Evolutionary conservation across 2,113 vertebrate species (phyloP).

Genomic region (Brachyhypopomus occidentalis): DNA sequence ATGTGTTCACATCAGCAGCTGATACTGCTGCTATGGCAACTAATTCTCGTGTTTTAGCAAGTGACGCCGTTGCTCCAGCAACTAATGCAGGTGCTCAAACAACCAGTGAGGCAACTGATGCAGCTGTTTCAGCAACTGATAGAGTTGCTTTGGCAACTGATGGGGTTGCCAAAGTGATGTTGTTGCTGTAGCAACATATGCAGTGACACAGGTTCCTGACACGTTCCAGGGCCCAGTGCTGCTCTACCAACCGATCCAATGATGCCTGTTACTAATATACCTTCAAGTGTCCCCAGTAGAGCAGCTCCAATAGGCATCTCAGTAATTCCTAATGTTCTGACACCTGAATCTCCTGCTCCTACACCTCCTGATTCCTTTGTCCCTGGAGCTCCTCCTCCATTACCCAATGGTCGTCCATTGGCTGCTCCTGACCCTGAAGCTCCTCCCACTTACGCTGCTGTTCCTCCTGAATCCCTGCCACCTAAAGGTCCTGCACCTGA

Average conservation of each 20-base stretch:
- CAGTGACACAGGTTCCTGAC: slow-evolving; percentile 4
- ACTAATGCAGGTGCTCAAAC: slow-evolving; percentile 27
- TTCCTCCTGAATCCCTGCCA: neutral
- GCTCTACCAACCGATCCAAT: neutral
- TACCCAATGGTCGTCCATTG: too few species aligned
- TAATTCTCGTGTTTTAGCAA: slow-evolving; percentile 15
- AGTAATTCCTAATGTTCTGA: neutral
- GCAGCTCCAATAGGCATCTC: neutral
- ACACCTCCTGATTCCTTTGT: neutral
- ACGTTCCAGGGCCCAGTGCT: neutral
- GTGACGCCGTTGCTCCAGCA: slow-evolving; percentile 29
- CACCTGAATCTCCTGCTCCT: neutral
- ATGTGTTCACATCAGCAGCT: slow-evolving; percentile 18
- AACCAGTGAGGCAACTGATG: neutral
- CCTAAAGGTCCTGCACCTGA: neutral
- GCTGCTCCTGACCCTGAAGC: neutral
- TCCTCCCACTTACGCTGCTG: neutral
- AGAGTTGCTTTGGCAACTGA: neutral
- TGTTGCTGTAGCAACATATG: slow-evolving; percentile 5
- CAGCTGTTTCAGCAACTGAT: slow-evolving; percentile 6
- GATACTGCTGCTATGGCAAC: slow-evolving; percentile 22
- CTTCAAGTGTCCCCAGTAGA: slow-evolving; percentile 1
- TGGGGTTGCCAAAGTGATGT: neutral
- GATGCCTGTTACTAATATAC: neutral
- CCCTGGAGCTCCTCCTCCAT: neutral